Conservation (phyloP, 2,113 vertebrate species). For the Amia ocellicauda region DNA sequence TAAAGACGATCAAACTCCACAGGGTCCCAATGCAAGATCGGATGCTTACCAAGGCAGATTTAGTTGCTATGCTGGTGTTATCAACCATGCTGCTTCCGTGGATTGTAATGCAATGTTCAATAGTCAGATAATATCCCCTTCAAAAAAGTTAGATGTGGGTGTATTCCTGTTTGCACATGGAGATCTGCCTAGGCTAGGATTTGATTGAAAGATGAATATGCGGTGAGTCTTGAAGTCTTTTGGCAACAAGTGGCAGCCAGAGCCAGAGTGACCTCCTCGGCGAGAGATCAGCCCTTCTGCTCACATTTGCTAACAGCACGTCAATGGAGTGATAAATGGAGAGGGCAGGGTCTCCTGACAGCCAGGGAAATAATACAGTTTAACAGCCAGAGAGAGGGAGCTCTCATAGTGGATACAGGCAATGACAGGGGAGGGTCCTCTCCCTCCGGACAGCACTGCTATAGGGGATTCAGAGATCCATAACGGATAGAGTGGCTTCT, state of each 20-base stretch:
- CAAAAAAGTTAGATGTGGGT: conserved; percentile 31
- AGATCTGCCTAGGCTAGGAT: conserved; percentile 30
- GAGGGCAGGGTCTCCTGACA: conserved; percentile 53
- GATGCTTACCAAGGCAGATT: conserved; percentile 72
- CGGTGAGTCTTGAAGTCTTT: conserved; percentile 39
- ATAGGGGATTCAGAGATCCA: too few relatives aligned
- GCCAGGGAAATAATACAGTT: conserved; percentile 34
- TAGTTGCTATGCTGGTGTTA: conserved; percentile 63
- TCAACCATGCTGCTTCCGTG: conserved; percentile 70
- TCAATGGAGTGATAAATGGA: conserved; percentile 57
- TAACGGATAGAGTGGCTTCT: too few relatives aligned
- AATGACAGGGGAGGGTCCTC: conserved; percentile 10
- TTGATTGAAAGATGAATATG: conserved; percentile 25
- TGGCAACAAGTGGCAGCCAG: conserved; percentile 73
- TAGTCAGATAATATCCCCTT: conserved; percentile 36
- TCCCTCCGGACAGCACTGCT: not conserved
- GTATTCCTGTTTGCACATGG: conserved; percentile 42
- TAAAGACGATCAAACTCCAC: too few relatives aligned
- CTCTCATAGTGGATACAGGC: conserved; percentile 13
- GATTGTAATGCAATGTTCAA: conserved; percentile 33
- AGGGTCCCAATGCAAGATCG: too few relatives aligned
- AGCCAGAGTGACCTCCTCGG: conserved; percentile 55
- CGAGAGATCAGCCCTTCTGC: conserved; percentile 62
- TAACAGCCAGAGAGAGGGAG: conserved; percentile 24
- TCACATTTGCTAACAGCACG: conserved; percentile 58